Percentiles rank a stretch among this genome's conserved stretches.
phyloP scores from a whole-genome alignment of 2,113 vertebrate species.

The Paracanthobrama guichenoti region DNA sequence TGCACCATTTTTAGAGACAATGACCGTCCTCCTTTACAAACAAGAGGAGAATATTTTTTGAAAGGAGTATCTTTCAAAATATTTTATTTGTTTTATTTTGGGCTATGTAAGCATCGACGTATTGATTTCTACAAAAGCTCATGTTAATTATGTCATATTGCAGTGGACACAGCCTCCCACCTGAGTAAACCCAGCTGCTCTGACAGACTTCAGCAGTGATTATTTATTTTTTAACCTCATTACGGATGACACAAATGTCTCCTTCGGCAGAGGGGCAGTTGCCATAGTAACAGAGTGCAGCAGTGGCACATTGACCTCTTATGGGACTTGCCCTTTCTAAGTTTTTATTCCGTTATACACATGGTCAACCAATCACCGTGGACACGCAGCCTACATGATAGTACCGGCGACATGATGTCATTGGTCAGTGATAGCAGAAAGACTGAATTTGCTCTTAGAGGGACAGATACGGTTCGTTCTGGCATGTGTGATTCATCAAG shows the following conservation, averaged over 20 bases:
- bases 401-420: not conserved
- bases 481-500: conserved; percentile 6
- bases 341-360: conserved; percentile 25
- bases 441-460: not conserved
- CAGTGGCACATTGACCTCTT: conserved; percentile 22
- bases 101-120: not conserved
- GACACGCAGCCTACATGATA: not conserved
- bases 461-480: not conserved
- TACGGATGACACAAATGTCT: conserved; percentile 45
- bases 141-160: not conserved
- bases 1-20: not conserved
- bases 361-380: conserved; percentile 1
- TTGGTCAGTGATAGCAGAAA: not conserved
- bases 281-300: conserved; percentile 51
- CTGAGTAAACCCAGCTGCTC: conserved; percentile 35
- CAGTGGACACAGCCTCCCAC: conserved; percentile 36
- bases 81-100: not conserved
- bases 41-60: not conserved
- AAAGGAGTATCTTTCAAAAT: not conserved
- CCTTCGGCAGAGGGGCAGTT: conserved; percentile 39
- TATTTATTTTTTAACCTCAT: conserved; percentile 56
- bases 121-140: not conserved
- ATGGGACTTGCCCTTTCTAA: conserved; percentile 38
- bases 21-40: not conserved
- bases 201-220: conserved; percentile 30